phyloP scores from a whole-genome alignment of 2,797 vertebrate genomes.

The Silurus aristotelis region DNA sequence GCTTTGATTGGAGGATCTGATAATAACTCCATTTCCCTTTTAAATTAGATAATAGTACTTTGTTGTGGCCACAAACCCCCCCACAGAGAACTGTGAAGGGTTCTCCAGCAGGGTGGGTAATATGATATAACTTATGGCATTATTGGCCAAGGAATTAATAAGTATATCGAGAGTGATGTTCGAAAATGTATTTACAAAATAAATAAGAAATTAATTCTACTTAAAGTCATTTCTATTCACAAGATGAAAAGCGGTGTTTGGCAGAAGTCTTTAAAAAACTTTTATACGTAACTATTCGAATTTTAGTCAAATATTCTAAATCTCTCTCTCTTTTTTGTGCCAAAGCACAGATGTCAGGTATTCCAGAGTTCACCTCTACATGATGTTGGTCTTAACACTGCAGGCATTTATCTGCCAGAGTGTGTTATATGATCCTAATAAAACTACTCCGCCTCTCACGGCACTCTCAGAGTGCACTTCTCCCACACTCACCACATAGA shows the following conservation, averaged over 20 bases:
- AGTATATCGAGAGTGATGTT: no score
- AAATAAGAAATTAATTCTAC: no score
- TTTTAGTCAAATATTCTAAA: neutral
- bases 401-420: slow-evolving; percentile 24
- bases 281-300: neutral
- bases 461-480: slow-evolving; percentile 21
- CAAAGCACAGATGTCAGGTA: slow-evolving; percentile 8
- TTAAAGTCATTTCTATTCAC: no score
- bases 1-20: neutral
- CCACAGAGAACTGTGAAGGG: neutral
- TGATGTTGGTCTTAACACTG: neutral
- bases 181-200: no score
- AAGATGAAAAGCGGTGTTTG: no score
- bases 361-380: neutral
- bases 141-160: neutral
- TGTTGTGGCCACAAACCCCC: neutral
- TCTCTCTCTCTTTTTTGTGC: neutral
- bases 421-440: slow-evolving; percentile 29
- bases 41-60: neutral
- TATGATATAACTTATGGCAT: neutral
- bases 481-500: neutral
- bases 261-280: no score
- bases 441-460: slow-evolving; percentile 25
- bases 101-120: neutral
- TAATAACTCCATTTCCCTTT: neutral